These are phyloP conservation scores for Battus philenor DNA, from an alignment of 1,140 invertebrate species.

Conservation along the genomic window DNA sequence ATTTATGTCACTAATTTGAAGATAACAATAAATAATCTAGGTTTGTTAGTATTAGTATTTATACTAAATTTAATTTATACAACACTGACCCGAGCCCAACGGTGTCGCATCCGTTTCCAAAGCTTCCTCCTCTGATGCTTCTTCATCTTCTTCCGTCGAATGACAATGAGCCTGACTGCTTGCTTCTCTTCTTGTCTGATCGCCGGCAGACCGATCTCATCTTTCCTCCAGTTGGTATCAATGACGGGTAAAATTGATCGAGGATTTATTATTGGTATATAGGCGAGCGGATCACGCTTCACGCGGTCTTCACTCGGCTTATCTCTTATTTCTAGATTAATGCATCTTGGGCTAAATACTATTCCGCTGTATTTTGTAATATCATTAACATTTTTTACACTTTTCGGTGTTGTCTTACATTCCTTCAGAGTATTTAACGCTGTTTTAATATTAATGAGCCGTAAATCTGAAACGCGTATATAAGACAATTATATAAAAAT, in stretches of 20 bases:
- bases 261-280: constrained; percentile 60
- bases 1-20: no score
- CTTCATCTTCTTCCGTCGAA: constrained; percentile 89
- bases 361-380: constrained; percentile 18
- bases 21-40: no score
- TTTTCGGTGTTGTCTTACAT: constrained; percentile 29
- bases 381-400: constrained; percentile 34
- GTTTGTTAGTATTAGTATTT: no score
- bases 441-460: constrained; percentile 48
- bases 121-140: constrained; percentile 89
- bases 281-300: constrained; percentile 49
- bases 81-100: constrained; percentile 80
- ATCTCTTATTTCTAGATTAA: constrained; percentile 50
- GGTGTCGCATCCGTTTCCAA: constrained; percentile 85
- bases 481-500: no score
- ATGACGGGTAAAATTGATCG: constrained; percentile 61
- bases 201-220: constrained; percentile 59
- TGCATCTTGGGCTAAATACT: constrained; percentile 39
- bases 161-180: constrained; percentile 84
- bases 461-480: constrained; percentile 65
- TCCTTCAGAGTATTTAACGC: constrained; percentile 49
- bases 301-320: constrained; percentile 32
- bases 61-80: no score
- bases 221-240: constrained; percentile 53
- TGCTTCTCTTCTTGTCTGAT: constrained; percentile 75